phyloP scores from a whole-genome alignment of 2,797 vertebrate species.

The Merluccius polli region DNA sequence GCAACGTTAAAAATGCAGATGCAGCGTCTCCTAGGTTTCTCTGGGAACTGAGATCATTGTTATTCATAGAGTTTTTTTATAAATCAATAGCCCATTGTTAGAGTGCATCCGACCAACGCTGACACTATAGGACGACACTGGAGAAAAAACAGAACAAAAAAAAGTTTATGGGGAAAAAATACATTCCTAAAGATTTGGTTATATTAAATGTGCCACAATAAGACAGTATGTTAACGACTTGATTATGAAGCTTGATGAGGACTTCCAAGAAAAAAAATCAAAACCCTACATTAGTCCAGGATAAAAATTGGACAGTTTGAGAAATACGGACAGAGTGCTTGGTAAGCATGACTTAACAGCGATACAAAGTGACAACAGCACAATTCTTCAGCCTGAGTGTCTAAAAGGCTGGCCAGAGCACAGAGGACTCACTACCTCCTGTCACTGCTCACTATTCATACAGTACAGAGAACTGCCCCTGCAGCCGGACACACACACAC shows the following conservation, averaged over 20 bases:
- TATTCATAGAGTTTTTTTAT: neutral
- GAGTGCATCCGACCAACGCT: neutral
- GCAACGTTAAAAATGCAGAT: neutral
- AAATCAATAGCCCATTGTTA: neutral
- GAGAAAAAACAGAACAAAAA: neutral
- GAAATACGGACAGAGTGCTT: slow-evolving; percentile 31
- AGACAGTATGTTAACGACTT: neutral
- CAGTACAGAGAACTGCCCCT: slow-evolving; percentile 21
- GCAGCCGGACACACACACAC: slow-evolving; percentile 11
- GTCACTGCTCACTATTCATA: slow-evolving; percentile 42
- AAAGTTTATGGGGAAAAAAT: neutral
- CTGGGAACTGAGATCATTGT: neutral
- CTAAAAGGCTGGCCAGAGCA: slow-evolving; percentile 29
- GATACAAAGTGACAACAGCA: slow-evolving; percentile 42
- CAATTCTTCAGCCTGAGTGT: slow-evolving; percentile 22
- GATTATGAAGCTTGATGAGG: slow-evolving; percentile 5
- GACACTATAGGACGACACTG: neutral
- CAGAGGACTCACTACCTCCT: slow-evolving; percentile 32
- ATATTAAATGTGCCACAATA: slow-evolving; percentile 11
- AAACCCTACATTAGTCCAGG: slow-evolving; percentile 25
- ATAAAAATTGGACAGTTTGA: slow-evolving; percentile 29
- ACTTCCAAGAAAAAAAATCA: slow-evolving; percentile 27
- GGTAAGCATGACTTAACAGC: slow-evolving; percentile 27
- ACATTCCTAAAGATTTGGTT: neutral
- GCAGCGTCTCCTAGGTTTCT: slow-evolving; percentile 6